A percentile compares a stretch with the other conserved stretches of the same genome.
Conservation (phyloP, 2,113 vertebrate genomes). For the Asarcornis scutulata region DNA sequence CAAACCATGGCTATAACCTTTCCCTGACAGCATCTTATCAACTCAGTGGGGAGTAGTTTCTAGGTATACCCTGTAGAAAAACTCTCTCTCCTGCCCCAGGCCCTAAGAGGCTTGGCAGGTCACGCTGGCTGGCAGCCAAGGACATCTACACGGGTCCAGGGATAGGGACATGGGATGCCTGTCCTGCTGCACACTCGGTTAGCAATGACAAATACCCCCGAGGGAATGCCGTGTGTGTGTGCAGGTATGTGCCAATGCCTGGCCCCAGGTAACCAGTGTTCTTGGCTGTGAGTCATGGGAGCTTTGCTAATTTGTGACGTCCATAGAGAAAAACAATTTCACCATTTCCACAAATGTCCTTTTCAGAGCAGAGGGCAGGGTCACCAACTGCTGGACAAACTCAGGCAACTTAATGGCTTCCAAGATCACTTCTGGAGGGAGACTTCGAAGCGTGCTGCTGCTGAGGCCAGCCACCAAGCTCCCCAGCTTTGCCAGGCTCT, state of each 20-base stretch:
- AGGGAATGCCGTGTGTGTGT: not conserved
- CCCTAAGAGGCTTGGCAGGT: not conserved
- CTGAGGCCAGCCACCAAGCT: slow-evolving; percentile 48
- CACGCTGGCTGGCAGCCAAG: not conserved
- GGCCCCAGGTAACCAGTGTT: not conserved
- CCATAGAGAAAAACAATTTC: not conserved
- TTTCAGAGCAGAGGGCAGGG: slow-evolving; percentile 21
- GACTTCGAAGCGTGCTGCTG: not conserved
- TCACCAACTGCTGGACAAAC: slow-evolving; percentile 9
- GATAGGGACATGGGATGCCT: not conserved
- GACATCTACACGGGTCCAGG: not conserved
- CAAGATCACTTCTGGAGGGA: slow-evolving; percentile 33
- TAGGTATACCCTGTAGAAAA: not conserved
- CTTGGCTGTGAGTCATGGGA: not conserved
- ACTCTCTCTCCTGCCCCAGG: not conserved
- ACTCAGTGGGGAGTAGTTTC: not conserved
- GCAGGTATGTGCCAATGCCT: not conserved
- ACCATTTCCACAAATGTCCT: slow-evolving; percentile 63
- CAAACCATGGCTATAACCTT: not conserved
- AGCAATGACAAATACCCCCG: not conserved
- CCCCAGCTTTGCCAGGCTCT: slow-evolving; percentile 50
- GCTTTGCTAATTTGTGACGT: not conserved
- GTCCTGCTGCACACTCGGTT: not conserved
- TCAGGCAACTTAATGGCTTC: slow-evolving; percentile 38
- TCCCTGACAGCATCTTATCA: not conserved